Evolutionary conservation across 2,888 invertebrate species (phyloP), one percentile per base, ranked within the genome.

Genomic region (Xestia ashworthii): DNA sequence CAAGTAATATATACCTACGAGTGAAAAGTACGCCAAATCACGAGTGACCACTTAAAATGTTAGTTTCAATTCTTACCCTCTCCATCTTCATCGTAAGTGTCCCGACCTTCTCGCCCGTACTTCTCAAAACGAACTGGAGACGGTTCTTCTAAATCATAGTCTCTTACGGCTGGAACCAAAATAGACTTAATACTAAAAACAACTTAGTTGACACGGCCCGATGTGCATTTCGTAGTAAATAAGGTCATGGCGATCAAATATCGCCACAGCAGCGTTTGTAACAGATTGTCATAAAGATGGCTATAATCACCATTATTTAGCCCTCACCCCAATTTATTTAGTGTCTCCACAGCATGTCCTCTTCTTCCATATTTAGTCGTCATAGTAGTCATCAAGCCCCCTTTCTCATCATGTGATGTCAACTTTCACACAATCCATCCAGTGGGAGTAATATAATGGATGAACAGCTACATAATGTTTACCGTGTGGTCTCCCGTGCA

Each of bases 81-180:
- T 69, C 93, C 94, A 1, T 94, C 83, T 60, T 86, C 93, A 5
- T 95, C 94, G 62, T 92, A 93, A 0, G 85, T 78, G 12, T 93
- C 93, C 12, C 92, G 88, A 2, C 80, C 87, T 12, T 88, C 87
- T 25, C 80, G 66, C 3, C 68, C 81, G 12, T 90, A 89, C 69
- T 90, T 91, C 55, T 94, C 93, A 72, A 90, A 91, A 6, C 91
- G 90, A 4, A 89, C 91, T 11, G 94, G 93, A 2, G 94, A 93
- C 5, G 87, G 84, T 14, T 94, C 94, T 6, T 93, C 93, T 3
- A 83, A 82, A 14, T 94, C 93, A 65, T 90, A 93, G 0, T 95
- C 94, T 89, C 91, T 91, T 1, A 89, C 84, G 41, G 89, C 95
- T 95, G 65, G 6, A 86, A 84, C 50, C 32, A 73, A 82, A 58